phyloP scores from a whole-genome alignment of 2,797 vertebrate genomes.

The Pantherophis vulpinus region DNA sequence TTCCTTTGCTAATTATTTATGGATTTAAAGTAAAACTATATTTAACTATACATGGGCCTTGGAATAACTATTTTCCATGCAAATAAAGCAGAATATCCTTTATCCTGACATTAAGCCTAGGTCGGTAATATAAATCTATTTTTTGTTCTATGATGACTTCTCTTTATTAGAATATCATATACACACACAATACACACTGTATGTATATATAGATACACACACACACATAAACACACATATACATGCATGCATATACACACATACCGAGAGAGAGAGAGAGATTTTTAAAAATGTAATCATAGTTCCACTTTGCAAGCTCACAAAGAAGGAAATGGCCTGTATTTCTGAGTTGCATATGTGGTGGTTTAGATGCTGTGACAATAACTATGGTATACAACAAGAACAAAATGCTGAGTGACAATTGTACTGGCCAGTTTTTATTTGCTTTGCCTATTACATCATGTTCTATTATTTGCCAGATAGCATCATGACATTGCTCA shows the following conservation, averaged over 20 bases:
- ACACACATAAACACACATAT: not conserved
- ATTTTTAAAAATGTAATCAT: not conserved
- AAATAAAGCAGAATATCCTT: constrained; percentile 27
- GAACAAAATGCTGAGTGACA: not conserved
- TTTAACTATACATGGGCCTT: not conserved
- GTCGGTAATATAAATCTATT: constrained; percentile 5
- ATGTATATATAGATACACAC: rapidly evolving
- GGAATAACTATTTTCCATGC: constrained; percentile 27
- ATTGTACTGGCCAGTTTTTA: not conserved
- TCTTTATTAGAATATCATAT: constrained; percentile 5
- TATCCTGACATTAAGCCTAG: not conserved
- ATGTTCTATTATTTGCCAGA: not conserved
- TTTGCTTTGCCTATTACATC: not conserved
- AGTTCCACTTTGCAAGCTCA: not conserved
- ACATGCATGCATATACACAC: not conserved
- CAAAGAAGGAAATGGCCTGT: not conserved
- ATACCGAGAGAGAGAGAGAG: not conserved
- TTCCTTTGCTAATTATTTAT: constrained; percentile 34
- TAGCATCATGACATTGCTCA: not conserved
- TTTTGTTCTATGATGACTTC: not conserved
- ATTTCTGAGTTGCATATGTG: not conserved
- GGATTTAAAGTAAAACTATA: constrained; percentile 30
- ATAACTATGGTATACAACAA: not conserved
- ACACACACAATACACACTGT: not conserved
- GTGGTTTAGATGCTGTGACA: not conserved